These are phyloP conservation scores for Scarus forsteni DNA, from an alignment of 2,797 vertebrate species.

Conservation along the genomic window DNA sequence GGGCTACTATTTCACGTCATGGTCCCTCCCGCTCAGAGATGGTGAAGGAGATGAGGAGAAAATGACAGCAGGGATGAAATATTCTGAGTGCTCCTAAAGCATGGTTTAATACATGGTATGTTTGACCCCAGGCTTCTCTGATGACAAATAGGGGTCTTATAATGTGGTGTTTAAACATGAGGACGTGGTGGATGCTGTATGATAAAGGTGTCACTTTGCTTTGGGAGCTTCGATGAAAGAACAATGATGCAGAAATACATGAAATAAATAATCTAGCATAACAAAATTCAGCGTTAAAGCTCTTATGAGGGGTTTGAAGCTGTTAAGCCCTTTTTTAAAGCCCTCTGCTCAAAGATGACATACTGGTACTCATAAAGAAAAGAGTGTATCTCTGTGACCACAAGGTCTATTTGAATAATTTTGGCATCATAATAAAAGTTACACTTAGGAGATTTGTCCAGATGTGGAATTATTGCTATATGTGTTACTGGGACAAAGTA, in stretches of 20 bases:
- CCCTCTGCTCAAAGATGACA: too few species aligned
- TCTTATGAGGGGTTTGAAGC: too few species aligned
- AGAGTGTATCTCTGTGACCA: too few species aligned
- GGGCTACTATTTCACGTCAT: slow-evolving; percentile 47
- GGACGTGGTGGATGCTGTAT: background rate
- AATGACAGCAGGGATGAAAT: slow-evolving; percentile 42
- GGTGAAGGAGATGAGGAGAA: slow-evolving; percentile 39
- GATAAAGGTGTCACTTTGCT: background rate
- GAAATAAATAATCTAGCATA: background rate
- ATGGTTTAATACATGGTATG: slow-evolving; percentile 13
- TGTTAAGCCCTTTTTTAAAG: too few species aligned
- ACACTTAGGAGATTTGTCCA: too few species aligned
- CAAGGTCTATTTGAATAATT: too few species aligned
- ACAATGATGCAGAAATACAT: slow-evolving; percentile 6
- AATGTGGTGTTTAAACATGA: slow-evolving; percentile 7
- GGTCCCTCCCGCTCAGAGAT: slow-evolving; percentile 38
- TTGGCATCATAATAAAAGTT: too few species aligned
- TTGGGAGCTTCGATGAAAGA: slow-evolving; percentile 1
- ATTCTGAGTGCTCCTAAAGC: slow-evolving; percentile 16
- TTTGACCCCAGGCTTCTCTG: slow-evolving; percentile 17
- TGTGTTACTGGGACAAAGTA: too few species aligned
- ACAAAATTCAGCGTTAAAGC: too few species aligned
- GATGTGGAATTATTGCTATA: too few species aligned
- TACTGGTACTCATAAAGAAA: too few species aligned
- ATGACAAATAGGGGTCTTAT: slow-evolving; percentile 8